Evolutionary conservation across 1,140 invertebrate genomes (phyloP).

Genomic region (Neelides sp.): DNA sequence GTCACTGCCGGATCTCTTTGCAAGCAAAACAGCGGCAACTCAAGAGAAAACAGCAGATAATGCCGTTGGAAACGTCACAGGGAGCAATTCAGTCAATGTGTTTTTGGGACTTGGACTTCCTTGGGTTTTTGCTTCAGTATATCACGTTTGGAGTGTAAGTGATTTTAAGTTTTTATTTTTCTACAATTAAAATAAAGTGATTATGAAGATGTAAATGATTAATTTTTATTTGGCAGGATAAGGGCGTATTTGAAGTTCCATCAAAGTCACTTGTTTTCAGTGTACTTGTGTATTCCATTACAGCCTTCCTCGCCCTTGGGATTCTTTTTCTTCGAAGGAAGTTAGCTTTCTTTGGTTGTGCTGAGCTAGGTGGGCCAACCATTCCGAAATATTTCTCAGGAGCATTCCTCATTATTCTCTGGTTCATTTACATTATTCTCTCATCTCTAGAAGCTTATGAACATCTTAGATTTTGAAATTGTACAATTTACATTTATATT

Average conservation of each 20-base stretch:
- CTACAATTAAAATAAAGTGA: background rate
- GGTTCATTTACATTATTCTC: slow-evolving; percentile 5
- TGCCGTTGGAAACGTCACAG: slow-evolving; percentile 58
- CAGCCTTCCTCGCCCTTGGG: slow-evolving; percentile 1
- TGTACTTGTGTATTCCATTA: slow-evolving; percentile 6
- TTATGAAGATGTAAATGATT: background rate
- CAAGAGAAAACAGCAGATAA: slow-evolving; percentile 55
- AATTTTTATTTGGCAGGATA: background rate
- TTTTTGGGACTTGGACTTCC: slow-evolving; percentile 42
- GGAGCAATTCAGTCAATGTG: slow-evolving; percentile 57
- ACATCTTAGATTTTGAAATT: no score
- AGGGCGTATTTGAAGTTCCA: slow-evolving; percentile 8
- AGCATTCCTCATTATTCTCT: background rate
- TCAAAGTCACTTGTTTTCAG: slow-evolving; percentile 5
- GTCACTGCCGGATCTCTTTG: slow-evolving; percentile 53
- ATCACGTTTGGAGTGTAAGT: background rate
- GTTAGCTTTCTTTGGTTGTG: slow-evolving; percentile 7
- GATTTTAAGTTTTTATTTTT: background rate
- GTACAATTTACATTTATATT: no score
- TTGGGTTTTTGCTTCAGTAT: background rate
- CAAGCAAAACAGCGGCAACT: slow-evolving; percentile 52
- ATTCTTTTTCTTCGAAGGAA: slow-evolving; percentile 1
- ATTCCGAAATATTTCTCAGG: background rate
- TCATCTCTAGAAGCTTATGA: no score
- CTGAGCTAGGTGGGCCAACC: slow-evolving; percentile 14